A percentile compares a stretch with the other conserved stretches of the same genome.
These are phyloP conservation scores for Nudaria mundana DNA, from an alignment of 2,888 invertebrate genomes.

Conservation along the genomic window DNA sequence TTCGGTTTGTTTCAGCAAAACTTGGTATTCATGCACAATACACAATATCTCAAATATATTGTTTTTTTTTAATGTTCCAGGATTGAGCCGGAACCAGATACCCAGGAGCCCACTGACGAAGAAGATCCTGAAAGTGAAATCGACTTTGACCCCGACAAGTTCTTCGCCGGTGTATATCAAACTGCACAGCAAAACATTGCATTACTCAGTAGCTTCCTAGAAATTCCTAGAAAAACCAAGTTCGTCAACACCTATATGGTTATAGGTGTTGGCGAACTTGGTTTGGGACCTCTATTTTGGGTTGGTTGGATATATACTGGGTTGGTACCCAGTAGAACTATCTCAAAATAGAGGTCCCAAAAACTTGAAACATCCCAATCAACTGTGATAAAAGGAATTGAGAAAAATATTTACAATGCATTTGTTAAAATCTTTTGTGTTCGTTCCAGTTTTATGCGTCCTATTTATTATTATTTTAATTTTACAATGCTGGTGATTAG, in stretches of 20 bases:
- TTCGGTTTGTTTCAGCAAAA: no score
- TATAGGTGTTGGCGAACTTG: no score
- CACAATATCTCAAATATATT: not conserved
- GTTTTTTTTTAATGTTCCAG: conserved; percentile 8
- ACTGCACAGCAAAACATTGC: conserved; percentile 87
- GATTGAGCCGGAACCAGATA: conserved; percentile 11
- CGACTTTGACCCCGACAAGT: conserved; percentile 82
- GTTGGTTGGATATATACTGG: no score
- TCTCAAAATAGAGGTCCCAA: conserved; percentile 56
- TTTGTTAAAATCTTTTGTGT: conserved; percentile 47
- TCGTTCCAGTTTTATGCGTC: conserved; percentile 46
- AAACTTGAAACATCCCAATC: conserved; percentile 69
- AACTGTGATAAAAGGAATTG: conserved; percentile 58
- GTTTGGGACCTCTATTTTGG: no score
- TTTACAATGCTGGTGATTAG: conserved; percentile 32
- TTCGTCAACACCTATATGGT: conserved; percentile 38
- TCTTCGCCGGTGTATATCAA: conserved; percentile 84
- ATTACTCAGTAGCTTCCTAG: conserved; percentile 84
- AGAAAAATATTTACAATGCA: conserved; percentile 66
- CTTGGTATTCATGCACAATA: no score
- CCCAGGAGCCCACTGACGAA: conserved; percentile 26
- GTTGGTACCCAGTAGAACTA: conserved; percentile 26
- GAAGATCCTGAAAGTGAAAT: conserved; percentile 48
- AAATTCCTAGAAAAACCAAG: conserved; percentile 53
- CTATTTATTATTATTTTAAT: conserved; percentile 69